phyloP scores from a whole-genome alignment of 2,888 invertebrate species.

The Pseudococcus jackbeardsleyi region DNA sequence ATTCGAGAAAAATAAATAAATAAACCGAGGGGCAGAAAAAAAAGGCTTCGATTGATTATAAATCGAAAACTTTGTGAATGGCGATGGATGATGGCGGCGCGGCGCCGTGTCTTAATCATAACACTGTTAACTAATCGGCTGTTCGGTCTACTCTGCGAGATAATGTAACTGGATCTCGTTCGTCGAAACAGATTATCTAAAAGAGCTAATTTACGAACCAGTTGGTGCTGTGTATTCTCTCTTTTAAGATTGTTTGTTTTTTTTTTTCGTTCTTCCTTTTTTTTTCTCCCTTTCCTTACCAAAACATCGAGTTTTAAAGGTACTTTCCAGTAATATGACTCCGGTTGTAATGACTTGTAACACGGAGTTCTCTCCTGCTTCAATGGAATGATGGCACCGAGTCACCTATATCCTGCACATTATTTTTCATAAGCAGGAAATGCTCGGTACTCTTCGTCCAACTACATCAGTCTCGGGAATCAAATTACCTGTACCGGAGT shows the following conservation, averaged over 20 bases:
- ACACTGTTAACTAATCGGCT: constrained; percentile 47
- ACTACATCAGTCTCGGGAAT: not conserved
- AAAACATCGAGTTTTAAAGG: not conserved
- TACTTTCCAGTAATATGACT: constrained; percentile 39
- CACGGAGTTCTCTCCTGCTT: constrained; percentile 13
- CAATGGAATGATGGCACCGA: not conserved
- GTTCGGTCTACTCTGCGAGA: not conserved
- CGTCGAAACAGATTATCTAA: constrained; percentile 18
- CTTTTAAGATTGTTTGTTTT: not conserved
- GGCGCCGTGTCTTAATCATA: constrained; percentile 28
- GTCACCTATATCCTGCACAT: not conserved
- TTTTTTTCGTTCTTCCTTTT: not conserved
- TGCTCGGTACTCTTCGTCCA: not conserved
- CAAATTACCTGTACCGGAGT: not conserved
- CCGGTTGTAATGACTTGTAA: constrained; percentile 36
- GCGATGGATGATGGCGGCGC: not conserved
- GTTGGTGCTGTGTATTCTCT: not conserved
- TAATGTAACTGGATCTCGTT: constrained; percentile 38
- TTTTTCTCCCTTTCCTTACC: not conserved
- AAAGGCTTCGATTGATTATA: constrained; percentile 14
- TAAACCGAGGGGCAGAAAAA: not conserved
- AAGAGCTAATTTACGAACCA: constrained; percentile 40
- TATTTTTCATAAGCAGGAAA: constrained; percentile 48
- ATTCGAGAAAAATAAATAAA: not conserved
- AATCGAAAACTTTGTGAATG: not conserved